phyloP scores from a whole-genome alignment of 1,140 invertebrate species.

The Choristoneura fumiferana region DNA sequence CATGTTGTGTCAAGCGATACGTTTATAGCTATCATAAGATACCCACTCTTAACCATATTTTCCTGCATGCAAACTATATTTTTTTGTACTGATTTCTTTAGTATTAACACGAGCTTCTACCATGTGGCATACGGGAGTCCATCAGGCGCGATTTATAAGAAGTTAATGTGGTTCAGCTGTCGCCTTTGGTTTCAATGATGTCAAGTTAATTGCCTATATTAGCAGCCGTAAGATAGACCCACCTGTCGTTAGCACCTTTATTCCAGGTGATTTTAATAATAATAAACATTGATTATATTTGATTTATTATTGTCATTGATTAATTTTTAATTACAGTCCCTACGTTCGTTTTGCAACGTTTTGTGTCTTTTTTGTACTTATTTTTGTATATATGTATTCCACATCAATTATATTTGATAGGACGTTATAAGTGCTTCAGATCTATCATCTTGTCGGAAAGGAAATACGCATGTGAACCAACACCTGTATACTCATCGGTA shows the following conservation, averaged over 20 bases:
- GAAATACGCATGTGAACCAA: slow-evolving; percentile 12
- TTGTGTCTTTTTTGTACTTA: too few relatives aligned
- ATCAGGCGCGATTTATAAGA: slow-evolving; percentile 31
- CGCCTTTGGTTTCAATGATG: slow-evolving; percentile 13
- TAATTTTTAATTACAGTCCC: too few relatives aligned
- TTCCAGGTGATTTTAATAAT: too few relatives aligned
- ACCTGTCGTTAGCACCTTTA: background rate
- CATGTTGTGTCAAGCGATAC: too few relatives aligned
- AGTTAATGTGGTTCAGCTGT: slow-evolving; percentile 27
- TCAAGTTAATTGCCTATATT: background rate
- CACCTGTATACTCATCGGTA: slow-evolving; percentile 5
- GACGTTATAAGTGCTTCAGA: slow-evolving; percentile 5
- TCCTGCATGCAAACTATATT: slow-evolving; percentile 14
- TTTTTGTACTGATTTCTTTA: slow-evolving; percentile 17
- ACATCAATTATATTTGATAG: slow-evolving; percentile 6
- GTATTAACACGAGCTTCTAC: slow-evolving; percentile 32
- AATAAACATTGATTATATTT: too few relatives aligned
- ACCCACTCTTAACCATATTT: too few relatives aligned
- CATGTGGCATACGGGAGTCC: slow-evolving; percentile 44
- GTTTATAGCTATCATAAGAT: too few relatives aligned
- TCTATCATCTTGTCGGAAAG: slow-evolving; percentile 7
- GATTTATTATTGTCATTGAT: too few relatives aligned
- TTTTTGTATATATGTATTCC: too few relatives aligned
- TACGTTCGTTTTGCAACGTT: too few relatives aligned
- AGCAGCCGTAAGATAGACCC: background rate